Base-by-base conservation (phyloP, 2,797 vertebrate genomes). In the Atherinosoma microstoma region DNA sequence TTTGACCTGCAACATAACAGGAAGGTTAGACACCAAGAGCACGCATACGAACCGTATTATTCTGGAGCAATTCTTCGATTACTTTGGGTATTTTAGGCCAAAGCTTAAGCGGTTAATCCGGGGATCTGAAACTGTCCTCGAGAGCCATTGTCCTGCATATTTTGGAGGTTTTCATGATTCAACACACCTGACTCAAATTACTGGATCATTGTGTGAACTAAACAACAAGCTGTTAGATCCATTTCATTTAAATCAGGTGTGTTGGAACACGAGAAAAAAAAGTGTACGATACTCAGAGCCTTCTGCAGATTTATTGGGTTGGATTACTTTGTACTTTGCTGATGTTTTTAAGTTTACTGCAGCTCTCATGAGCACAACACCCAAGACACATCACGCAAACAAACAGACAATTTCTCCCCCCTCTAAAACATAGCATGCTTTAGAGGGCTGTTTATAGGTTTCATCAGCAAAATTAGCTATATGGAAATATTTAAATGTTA, bases 381-480 rank as follows among this genome's bases (percentile, higher is more conserved):
- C 76, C 53, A 58, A 80, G 67, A 76, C 70, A 59, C 76, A 84
- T 85, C 65, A 4, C 69, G 80, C 79, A 82, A 86, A 89, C 82
- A 73, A 75, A 84, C 80, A 85, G 64, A 69, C 78, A 64, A 70
- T 70, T 3, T 78, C 42, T 1, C 6, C 18, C 16, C 42, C 36
- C 11, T 13, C 10, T 12, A 38, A 38, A 38, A 38, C 36, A 38
- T 38, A 13, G 36, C 11, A 76, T 64, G 30, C 79, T 74, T 80
- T 67, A 29, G 58, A 79, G 53, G 45, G 38, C 74, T 65, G 62
- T 56, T 65, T 32, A 45, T 64, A 72, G 69, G 70, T 73, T 83
- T 84, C 79, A 73, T 68, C 84, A 66, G 78, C 72, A 77, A 74
- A 58, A 84, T 84, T 75, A 84, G 76, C 76, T 40, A 73, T 58